Percentiles rank a stretch among this genome's conserved stretches.
These are phyloP conservation scores for Hydrolagus affinis DNA, from an alignment of 2,113 vertebrate genomes.

Conservation along the genomic window DNA sequence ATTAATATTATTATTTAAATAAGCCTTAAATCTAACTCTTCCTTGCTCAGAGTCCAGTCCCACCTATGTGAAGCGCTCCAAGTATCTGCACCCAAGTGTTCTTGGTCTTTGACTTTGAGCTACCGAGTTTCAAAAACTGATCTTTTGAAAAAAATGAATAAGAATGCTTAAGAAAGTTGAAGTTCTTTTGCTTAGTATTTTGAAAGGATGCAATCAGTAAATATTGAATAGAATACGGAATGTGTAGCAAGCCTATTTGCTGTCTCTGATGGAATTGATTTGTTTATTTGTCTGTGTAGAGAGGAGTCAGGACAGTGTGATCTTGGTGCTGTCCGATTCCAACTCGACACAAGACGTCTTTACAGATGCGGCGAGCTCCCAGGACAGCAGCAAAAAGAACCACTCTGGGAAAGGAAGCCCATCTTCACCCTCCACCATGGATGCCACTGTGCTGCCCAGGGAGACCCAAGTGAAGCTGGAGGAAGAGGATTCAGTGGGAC, in stretches of 20 bases:
- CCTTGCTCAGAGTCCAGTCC: too few species aligned
- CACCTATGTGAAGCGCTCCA: too few species aligned
- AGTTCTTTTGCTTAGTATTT: neutral
- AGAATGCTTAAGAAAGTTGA: neutral
- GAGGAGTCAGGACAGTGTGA: constrained; percentile 89
- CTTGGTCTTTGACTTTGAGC: neutral
- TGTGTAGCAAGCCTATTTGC: constrained; percentile 3
- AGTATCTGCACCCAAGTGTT: neutral
- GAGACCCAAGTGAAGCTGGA: constrained; percentile 59
- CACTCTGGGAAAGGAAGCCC: constrained; percentile 63
- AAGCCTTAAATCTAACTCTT: too few species aligned
- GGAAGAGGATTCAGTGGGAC: constrained; percentile 60
- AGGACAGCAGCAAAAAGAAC: constrained; percentile 75
- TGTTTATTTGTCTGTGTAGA: constrained; percentile 60
- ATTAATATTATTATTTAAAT: too few species aligned
- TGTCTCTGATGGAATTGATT: constrained; percentile 33
- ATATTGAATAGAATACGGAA: neutral
- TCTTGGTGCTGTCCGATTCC: constrained; percentile 85
- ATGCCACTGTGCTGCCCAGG: constrained; percentile 48
- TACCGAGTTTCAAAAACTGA: neutral
- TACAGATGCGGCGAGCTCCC: constrained; percentile 73
- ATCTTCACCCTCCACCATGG: constrained; percentile 49
- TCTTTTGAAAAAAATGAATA: neutral
- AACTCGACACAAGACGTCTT: constrained; percentile 93
- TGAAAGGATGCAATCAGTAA: too few species aligned